phyloP scores from a whole-genome alignment of 1,140 invertebrate genomes.

The Eufriesea mexicana region DNA sequence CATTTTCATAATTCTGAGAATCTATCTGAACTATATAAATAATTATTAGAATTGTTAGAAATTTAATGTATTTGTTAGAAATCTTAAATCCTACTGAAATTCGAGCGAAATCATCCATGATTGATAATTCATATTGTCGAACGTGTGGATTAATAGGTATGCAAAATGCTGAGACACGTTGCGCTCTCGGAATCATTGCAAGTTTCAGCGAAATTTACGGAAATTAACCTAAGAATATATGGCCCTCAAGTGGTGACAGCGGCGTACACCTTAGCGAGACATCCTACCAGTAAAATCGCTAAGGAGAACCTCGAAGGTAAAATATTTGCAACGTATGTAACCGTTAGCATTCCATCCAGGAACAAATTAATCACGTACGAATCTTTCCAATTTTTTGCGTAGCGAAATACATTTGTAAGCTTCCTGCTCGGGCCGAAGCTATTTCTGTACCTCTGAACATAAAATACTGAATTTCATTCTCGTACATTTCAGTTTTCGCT shows the following conservation, averaged over 20 bases:
- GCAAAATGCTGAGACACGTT: conserved; percentile 97
- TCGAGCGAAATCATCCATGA: not conserved
- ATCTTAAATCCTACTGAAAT: not conserved
- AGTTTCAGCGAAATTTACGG: conserved; percentile 97
- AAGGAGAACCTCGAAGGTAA: conserved; percentile 96
- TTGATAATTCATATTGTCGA: not conserved
- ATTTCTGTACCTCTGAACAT: not conserved
- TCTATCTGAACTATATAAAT: no score
- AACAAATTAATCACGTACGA: not conserved
- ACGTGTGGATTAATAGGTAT: conserved; percentile 86
- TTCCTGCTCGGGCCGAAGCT: not conserved
- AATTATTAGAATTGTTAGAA: no score
- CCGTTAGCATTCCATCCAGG: not conserved
- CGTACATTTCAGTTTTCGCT: conserved; percentile 89
- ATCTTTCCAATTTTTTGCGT: not conserved
- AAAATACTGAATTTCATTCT: not conserved
- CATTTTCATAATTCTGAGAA: no score
- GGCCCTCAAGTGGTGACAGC: conserved; percentile 97
- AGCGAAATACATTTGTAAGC: no score
- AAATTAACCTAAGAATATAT: conserved; percentile 96
- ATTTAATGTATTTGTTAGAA: no score
- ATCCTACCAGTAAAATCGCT: conserved; percentile 97
- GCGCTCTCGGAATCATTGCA: conserved; percentile 96
- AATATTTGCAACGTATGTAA: not conserved
- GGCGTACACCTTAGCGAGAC: conserved; percentile 93